Evolutionary conservation across 2,888 invertebrate genomes (phyloP).

Genomic region (Drosophila formosana): DNA sequence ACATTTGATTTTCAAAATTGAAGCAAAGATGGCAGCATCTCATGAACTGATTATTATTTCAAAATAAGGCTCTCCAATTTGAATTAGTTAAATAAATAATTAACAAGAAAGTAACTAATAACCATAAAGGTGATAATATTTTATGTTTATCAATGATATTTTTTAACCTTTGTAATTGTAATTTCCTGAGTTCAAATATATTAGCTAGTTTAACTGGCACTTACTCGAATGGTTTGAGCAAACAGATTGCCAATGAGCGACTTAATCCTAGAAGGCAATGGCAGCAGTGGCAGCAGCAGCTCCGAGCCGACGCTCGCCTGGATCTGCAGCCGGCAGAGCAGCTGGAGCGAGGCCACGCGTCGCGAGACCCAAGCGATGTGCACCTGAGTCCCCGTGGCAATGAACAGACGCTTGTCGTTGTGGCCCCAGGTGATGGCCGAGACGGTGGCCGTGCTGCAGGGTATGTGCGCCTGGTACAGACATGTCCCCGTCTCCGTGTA

Average conservation of each 20-base stretch:
- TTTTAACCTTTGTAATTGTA: no score
- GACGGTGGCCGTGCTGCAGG: slow-evolving; percentile 91
- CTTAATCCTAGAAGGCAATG: slow-evolving; percentile 94
- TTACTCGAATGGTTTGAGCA: slow-evolving; percentile 96
- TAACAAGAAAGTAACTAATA: no score
- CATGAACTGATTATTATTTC: no score
- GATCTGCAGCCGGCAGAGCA: slow-evolving; percentile 93
- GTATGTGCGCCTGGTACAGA: slow-evolving; percentile 92
- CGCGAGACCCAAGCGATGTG: slow-evolving; percentile 97
- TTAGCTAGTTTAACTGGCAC: slow-evolving; percentile 50
- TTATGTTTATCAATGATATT: no score
- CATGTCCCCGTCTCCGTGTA: slow-evolving; percentile 94
- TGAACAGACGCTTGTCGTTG: slow-evolving; percentile 97
- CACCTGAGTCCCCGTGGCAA: slow-evolving; percentile 95
- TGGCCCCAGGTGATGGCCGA: slow-evolving; percentile 99
- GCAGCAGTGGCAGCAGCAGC: slow-evolving; percentile 91
- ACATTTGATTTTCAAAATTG: no score
- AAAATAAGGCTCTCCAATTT: no score
- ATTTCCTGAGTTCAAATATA: no score
- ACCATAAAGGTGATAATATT: no score
- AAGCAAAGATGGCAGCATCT: no score
- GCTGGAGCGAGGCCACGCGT: slow-evolving; percentile 95
- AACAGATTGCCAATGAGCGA: slow-evolving; percentile 94
- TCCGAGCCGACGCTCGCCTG: slow-evolving; percentile 91
- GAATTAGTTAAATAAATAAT: no score